phyloP scores from a whole-genome alignment of 2,797 vertebrate species.

The Acestrorhynchus altus region DNA sequence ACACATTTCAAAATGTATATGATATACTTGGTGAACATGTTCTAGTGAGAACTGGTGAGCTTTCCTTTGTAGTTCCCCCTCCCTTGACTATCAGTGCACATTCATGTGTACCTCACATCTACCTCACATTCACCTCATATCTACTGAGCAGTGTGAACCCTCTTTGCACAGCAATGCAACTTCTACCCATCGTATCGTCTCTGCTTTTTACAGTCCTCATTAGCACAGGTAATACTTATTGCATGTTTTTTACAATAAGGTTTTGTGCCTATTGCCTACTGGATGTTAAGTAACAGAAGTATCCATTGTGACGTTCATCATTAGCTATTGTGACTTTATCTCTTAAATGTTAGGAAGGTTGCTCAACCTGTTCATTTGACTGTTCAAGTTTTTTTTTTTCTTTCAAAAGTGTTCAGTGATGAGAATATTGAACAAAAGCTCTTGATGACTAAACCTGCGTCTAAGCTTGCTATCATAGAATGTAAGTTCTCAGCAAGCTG shows the following conservation, averaged over 20 bases:
- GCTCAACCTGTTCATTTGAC: background rate
- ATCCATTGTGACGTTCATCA: no score
- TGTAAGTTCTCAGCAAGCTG: background rate
- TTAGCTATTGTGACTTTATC: background rate
- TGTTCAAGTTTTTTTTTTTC: background rate
- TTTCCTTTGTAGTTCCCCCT: background rate
- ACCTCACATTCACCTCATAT: background rate
- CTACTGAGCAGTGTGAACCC: background rate
- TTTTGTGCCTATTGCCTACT: no score
- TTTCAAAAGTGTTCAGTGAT: constrained; percentile 28
- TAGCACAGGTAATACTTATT: background rate
- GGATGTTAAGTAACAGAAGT: no score
- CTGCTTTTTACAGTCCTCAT: background rate
- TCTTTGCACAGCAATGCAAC: background rate
- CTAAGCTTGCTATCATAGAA: constrained; percentile 23
- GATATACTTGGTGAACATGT: no score
- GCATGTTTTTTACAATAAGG: no score
- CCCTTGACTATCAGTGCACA: background rate
- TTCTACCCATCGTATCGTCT: background rate
- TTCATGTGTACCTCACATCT: no score
- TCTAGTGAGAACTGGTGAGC: background rate
- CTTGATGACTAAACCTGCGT: constrained; percentile 27
- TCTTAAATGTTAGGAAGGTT: background rate
- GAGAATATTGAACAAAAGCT: constrained; percentile 27
- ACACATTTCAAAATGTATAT: no score